Evolutionary conservation across 30 jellyfish, hydroid and myxozoan genomes (phyloP).

Genomic region (Aurelia coerulea): DNA sequence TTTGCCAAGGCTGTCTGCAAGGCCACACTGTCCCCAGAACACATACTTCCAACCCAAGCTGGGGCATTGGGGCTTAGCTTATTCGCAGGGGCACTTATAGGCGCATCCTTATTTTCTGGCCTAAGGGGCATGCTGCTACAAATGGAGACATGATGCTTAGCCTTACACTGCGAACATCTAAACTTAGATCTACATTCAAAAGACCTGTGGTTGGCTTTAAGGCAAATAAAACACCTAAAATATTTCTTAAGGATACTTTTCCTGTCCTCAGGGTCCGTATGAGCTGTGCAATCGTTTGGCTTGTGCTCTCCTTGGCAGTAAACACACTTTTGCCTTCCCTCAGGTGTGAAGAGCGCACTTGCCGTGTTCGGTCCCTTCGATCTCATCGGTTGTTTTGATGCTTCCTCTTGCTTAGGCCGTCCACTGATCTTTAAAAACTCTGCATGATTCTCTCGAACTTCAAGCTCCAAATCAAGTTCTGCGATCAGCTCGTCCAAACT

Average conservation of each 20-base stretch:
- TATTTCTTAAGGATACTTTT: conserved; percentile 10
- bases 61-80: no score
- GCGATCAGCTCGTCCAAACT: no score
- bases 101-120: conserved; percentile 57
- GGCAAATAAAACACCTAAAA: conserved; percentile 10
- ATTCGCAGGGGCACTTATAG: background rate
- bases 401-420: no score
- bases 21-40: no score
- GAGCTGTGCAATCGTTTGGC: background rate
- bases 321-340: background rate
- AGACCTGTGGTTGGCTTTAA: conserved; percentile 14
- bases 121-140: conserved; percentile 12
- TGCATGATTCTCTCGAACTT: no score
- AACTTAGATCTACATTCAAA: conserved; percentile 26
- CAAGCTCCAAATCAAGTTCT: no score
- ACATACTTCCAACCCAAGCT: no score
- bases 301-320: conserved; percentile 8
- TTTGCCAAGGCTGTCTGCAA: no score
- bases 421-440: no score
- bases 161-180: conserved; percentile 31
- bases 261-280: conserved; percentile 30
- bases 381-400: no score
- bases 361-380: no score
- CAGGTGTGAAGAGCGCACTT: no score
- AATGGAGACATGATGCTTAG: conserved; percentile 21